Conservation (phyloP, 2,797 vertebrate species). For the Artibeus lituratus region DNA sequence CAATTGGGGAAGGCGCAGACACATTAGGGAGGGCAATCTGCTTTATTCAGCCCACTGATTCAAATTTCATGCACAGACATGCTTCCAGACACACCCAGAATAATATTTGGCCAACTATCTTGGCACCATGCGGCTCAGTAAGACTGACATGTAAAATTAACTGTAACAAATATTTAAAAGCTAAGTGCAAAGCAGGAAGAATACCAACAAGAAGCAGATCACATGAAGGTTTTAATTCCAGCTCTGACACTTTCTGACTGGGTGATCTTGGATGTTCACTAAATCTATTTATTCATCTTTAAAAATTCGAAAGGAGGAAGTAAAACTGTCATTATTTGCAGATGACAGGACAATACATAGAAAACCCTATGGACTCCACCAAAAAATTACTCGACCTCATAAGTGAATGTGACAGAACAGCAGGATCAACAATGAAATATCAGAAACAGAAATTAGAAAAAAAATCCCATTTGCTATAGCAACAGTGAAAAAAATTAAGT, state of each 20-base stretch:
- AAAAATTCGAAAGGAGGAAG: not conserved
- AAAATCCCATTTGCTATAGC: no score
- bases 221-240: not conserved
- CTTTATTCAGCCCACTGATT: not conserved
- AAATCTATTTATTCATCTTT: not conserved
- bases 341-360: no score
- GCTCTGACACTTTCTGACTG: not conserved
- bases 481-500: no score
- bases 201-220: not conserved
- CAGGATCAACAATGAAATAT: no score
- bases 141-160: not conserved
- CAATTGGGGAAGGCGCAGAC: not conserved
- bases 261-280: not conserved
- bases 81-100: not conserved
- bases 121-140: not conserved
- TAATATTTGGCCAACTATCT: not conserved
- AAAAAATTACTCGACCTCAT: no score
- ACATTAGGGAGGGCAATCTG: not conserved
- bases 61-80: not conserved
- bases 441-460: no score
- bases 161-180: conserved; percentile 16
- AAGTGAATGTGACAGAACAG: no score
- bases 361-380: no score
- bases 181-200: not conserved
- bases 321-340: no score